Base-by-base conservation (phyloP, 1,140 invertebrate species). In the Zaprionus kolodkinae region DNA sequence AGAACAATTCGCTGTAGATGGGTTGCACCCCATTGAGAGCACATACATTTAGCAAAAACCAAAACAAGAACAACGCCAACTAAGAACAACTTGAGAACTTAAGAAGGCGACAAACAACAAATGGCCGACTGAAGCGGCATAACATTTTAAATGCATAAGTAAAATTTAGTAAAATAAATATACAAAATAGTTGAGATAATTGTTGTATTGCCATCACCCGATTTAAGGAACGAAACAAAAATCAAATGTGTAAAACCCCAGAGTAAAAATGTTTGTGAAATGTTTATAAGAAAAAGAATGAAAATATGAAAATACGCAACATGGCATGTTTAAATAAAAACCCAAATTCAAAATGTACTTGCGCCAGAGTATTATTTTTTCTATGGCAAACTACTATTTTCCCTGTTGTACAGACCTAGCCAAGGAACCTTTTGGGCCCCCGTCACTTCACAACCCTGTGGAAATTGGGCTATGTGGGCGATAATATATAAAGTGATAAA, bases 161-260 rank as follows among this genome's bases (percentile, higher is more conserved):
- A 64, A 65, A 64, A 65, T 33, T 89, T 85, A 85, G 85, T 81
- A 78, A 81, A 64, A 78, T 85, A 89, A 85, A 76, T 89, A 85
- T 89, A 89, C 78, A 89, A 76, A 89, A 89, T 89, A 89, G 81
- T 88, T 88, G 85, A 89, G 89, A 89, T 89, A 89, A 89, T 89
- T 89, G 85, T 89, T 89, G 85, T 78, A 78, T 78, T 74, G 75
- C 76, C 76, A 74, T 89, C 85, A 74, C 65, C 67, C 81, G 56
- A 76, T 68, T 65, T 40, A 72, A 76, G 54, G 73, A 65, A 70
- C 55, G 61, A 83, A 79, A 66, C 62, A 40, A 57, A 80, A 80
- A 80, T 66, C 62, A 84, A 78, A 78, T 89, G 80, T 88, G 84
- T 85, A 81, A 89, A 68, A 85, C 76, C 82, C 64, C 64, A 74